Conservation (phyloP, 2,797 vertebrate genomes). For the Sylvia borin region DNA sequence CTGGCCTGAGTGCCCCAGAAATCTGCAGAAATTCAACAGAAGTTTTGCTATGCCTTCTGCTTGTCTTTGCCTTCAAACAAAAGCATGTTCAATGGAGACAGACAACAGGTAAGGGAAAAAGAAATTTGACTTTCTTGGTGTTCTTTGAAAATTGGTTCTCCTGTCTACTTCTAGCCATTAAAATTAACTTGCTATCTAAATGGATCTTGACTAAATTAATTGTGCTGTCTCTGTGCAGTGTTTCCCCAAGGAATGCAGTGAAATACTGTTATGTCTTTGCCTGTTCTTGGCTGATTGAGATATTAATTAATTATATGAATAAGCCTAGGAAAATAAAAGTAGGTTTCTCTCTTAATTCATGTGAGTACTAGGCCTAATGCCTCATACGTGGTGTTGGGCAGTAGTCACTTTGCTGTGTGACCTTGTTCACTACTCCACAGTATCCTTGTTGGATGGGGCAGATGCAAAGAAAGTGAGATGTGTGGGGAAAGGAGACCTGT, state of each 20-base stretch:
- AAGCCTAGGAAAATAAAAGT: conserved; percentile 17
- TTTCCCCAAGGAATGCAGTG: conserved; percentile 34
- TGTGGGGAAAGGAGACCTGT: fast-evolving
- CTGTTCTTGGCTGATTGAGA: conserved; percentile 48
- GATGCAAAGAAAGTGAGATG: fast-evolving
- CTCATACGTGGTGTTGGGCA: background rate
- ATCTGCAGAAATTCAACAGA: background rate
- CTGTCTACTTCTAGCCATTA: background rate
- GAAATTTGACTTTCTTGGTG: background rate
- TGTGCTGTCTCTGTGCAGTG: background rate
- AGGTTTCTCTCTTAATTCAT: conserved; percentile 13
- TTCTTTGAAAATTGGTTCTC: background rate
- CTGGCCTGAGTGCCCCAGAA: background rate
- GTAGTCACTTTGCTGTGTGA: background rate
- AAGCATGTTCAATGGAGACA: background rate
- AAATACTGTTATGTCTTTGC: conserved; percentile 45
- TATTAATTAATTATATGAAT: conserved; percentile 61
- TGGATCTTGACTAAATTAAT: conserved; percentile 57
- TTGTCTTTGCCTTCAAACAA: background rate
- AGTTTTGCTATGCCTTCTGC: background rate
- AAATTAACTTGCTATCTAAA: conserved; percentile 56
- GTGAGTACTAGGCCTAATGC: background rate
- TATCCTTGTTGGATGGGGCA: background rate
- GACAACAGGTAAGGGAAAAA: background rate
- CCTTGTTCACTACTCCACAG: background rate